Base-by-base conservation (phyloP, 2,797 vertebrate species). In the Gymnopithys bicolor region DNA sequence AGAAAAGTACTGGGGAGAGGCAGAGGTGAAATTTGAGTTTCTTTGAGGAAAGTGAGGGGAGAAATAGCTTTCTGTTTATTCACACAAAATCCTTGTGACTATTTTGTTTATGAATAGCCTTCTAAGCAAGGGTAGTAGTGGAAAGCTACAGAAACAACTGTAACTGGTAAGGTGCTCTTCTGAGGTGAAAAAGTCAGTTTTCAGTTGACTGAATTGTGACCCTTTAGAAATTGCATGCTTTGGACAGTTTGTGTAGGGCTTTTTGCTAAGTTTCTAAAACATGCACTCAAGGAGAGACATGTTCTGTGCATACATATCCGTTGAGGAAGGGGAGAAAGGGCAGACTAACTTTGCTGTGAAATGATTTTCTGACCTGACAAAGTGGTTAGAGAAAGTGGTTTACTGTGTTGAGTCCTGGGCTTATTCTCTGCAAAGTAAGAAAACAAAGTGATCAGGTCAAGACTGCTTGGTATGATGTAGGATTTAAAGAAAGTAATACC, bases 171-270 rank as follows among this genome's bases (percentile, higher is more conserved):
- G 52, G n/a, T 77, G 37, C 43, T 46, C 24, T 92, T 94, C 78
- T 80, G 66, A 87, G 62, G 73, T 86, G 79, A 93, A 93, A 87
- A 95, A 82, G 84, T 71, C 84, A 81, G 35, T 84, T 91, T 97
- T 87, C 79, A 89, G 82, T 84, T 95, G 90, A 95, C 84, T 95
- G 89, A 81, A 78, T 94, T 78, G 52, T 63, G 91, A 95, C 73
- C 82, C 48, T 76, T 91, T 63, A 87, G 82, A 96, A 94, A 90
- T 21, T 64, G 33, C 62, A 56, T 7, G 7, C 51, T 94, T 78
- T 93, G 92, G 87, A 69, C 79, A 60, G 35, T 55, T 78, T 86
- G 49, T 48, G 48, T 59, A 52, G 19, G 66, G 82, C 76, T 92
- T 95, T 94, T 94, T 89, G 58, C 62, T 94, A 87, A 78, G 48